These are phyloP conservation scores for Siphamia tubifer DNA, from an alignment of 2,113 vertebrate genomes.

Conservation along the genomic window DNA sequence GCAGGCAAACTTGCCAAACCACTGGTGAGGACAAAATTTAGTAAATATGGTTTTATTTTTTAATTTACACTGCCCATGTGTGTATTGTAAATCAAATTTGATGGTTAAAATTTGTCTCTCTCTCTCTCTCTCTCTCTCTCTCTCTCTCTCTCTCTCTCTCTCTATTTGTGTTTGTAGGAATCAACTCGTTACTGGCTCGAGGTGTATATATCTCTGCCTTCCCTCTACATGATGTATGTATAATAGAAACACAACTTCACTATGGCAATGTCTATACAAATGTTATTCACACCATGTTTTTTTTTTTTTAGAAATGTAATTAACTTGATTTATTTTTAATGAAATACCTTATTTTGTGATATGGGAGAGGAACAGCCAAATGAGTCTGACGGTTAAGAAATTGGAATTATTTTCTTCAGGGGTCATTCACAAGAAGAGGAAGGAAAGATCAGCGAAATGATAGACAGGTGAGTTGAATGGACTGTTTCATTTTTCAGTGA, in stretches of 20 bases:
- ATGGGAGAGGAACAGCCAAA: too few species aligned
- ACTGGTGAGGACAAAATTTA: slow-evolving; percentile 84
- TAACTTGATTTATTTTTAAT: too few species aligned
- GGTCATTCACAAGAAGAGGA: slow-evolving; percentile 85
- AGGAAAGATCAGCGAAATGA: slow-evolving; percentile 86
- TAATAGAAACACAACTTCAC: not conserved
- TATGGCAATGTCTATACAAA: not conserved
- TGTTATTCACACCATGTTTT: too few species aligned
- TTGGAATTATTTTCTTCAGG: slow-evolving; percentile 71
- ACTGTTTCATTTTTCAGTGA: not conserved
- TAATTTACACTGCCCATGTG: not conserved
- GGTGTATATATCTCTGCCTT: slow-evolving; percentile 93
- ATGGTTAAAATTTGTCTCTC: not conserved
- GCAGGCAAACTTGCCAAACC: slow-evolving; percentile 87
- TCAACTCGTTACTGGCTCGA: slow-evolving; percentile 90
- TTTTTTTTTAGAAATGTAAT: too few species aligned
- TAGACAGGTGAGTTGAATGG: slow-evolving; percentile 86
- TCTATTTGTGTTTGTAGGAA: slow-evolving; percentile 78
- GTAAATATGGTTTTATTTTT: not conserved
- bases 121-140: not conserved
- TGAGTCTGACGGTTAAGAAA: not conserved
- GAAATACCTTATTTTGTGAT: too few species aligned
- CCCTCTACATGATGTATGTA: slow-evolving; percentile 94
- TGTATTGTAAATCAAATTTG: not conserved
- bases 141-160: not conserved